Evolutionary conservation across 2,888 invertebrate genomes (phyloP), one percentile per base, ranked within the genome.

Genomic region (Apotomis capreana): DNA sequence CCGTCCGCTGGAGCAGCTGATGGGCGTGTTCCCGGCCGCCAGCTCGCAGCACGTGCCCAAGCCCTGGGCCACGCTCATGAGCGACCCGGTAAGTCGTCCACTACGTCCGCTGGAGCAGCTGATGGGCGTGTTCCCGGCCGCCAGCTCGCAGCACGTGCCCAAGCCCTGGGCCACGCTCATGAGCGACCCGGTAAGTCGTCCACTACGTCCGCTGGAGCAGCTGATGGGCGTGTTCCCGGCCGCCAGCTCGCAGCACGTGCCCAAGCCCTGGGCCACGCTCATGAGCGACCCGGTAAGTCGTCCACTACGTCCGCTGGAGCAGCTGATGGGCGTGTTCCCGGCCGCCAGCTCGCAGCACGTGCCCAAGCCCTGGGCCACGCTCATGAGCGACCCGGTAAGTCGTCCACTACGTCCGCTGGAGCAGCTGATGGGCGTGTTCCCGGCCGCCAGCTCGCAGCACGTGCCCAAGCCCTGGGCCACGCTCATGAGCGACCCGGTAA

Each of bases 141-240:
- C 98, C 60, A 99, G 98, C 92, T 95, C 97, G 76, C 95, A 96
- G 69, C 99, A 99, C 92, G 97, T 99, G 73, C 99, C 99, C 15
- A 89, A 94, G 76, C 96, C 99, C 3, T 99, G 99, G 98, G 98
- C 97, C 15, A 92, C 94, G 75, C 95, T 99, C 59, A 99, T 99
- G 99, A 96, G 95, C 65, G 96, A 97, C 86, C 96, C 97, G 3
- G 97, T 97, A 89, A 95, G 85, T 40, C 10, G 15, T 40, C n/a
- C 13, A 36, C 4, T 51, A 8, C 2, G n/a, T n/a, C n/a, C n/a
- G n/a, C n/a, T n/a, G n/a, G n/a, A 99, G 91, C 99, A 99, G 94
- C 92, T 99, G 84, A 99, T 99, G 99, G 97, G 99, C 52, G 99
- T 99, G 75, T 99, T 99, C 90, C 99, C 99, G 65, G 99, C 99